Evolutionary conservation across 2,888 invertebrate species (phyloP).

Genomic region (Hemicrepidius hirtus): DNA sequence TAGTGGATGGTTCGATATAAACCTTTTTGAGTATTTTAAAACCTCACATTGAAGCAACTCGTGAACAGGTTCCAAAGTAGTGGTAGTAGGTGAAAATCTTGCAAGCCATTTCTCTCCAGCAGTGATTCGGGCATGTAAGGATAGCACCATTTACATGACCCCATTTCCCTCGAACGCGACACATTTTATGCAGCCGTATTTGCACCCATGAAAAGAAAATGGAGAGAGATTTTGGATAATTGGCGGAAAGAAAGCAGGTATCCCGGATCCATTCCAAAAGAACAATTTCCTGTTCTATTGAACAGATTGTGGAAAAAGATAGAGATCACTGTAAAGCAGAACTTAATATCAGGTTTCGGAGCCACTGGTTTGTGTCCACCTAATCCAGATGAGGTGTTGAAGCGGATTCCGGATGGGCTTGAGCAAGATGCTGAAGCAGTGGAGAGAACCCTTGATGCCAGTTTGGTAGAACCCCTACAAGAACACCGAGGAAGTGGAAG

Average conservation of each 20-base stretch:
- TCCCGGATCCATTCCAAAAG: background rate
- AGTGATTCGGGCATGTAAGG: background rate
- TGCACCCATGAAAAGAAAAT: background rate
- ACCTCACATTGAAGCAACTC: background rate
- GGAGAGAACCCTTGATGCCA: background rate
- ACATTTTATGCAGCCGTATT: constrained; percentile 19
- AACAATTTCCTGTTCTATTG: background rate
- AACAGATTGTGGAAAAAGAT: background rate
- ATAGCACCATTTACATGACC: background rate
- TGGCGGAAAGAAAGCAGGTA: background rate
- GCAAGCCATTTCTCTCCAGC: too few species aligned
- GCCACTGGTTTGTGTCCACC: background rate
- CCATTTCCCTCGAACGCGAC: constrained; percentile 52
- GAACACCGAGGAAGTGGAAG: background rate
- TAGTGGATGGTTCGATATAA: constrained; percentile 48
- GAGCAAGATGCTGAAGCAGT: background rate
- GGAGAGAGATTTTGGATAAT: too few species aligned
- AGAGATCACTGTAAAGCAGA: background rate
- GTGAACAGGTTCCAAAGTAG: too few species aligned
- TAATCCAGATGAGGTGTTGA: background rate
- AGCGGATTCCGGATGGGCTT: background rate
- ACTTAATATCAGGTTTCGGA: background rate
- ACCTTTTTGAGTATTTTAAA: background rate
- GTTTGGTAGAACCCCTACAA: background rate
- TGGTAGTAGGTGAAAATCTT: too few species aligned